Conservation (phyloP, 2,113 vertebrate species). For the Pogona vitticeps region DNA sequence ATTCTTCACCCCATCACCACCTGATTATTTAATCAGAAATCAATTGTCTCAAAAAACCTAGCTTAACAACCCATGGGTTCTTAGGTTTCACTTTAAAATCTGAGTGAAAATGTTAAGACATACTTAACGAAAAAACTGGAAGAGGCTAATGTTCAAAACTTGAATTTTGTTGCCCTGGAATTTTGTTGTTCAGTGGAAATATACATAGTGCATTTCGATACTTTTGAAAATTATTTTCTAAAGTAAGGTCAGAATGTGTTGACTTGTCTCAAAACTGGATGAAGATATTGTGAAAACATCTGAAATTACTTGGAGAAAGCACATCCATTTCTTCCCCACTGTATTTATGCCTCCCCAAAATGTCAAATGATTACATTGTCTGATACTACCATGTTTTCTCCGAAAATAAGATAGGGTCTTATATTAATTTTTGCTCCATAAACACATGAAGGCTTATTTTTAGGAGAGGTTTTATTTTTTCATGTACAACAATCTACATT, state of each 20-base stretch:
- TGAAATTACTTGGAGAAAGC: not conserved
- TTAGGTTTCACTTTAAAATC: constrained; percentile 40
- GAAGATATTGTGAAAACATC: not conserved
- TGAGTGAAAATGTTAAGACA: constrained; percentile 15
- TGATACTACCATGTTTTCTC: too few relatives aligned
- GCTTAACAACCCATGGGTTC: constrained; percentile 31
- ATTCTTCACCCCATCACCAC: not conserved
- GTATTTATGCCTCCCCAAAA: not conserved
- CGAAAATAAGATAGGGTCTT: too few relatives aligned
- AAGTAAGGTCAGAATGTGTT: not conserved
- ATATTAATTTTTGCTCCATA: too few relatives aligned
- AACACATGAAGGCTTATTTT: too few relatives aligned
- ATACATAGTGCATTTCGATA: constrained; percentile 34
- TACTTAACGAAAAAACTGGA: not conserved
- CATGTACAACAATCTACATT: too few relatives aligned
- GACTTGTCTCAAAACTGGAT: not conserved
- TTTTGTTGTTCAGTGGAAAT: constrained; percentile 21
- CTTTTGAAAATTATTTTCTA: not conserved
- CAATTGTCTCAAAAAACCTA: not conserved
- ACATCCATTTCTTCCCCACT: not conserved
- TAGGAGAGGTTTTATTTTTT: too few relatives aligned
- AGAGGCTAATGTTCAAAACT: constrained; percentile 16
- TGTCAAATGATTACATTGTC: not conserved
- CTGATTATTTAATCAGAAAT: constrained; percentile 22
- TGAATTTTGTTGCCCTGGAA: constrained; percentile 31